Conservation (phyloP, 1,140 invertebrate species). For the Agraylea sexmaculata region DNA sequence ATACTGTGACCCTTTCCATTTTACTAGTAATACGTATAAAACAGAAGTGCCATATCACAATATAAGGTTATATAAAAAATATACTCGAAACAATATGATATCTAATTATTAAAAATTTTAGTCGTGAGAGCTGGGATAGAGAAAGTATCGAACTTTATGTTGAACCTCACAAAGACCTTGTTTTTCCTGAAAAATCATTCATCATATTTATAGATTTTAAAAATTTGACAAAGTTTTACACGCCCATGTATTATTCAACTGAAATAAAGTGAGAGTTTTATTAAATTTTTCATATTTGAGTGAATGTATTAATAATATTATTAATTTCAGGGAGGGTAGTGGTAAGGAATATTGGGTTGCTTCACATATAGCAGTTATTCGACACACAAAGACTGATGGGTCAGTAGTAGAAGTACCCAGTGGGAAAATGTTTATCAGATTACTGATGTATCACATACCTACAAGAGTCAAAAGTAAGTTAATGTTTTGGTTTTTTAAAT, state of each 20-base stretch:
- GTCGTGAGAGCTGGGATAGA: conserved; percentile 17
- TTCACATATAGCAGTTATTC: conserved; percentile 46
- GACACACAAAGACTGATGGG: conserved; percentile 25
- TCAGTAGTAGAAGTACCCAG: conserved; percentile 17
- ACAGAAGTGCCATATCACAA: conserved; percentile 15
- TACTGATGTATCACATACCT: conserved; percentile 23
- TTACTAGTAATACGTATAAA: not conserved
- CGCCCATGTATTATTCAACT: conserved; percentile 16
- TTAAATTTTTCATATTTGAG: conserved; percentile 1
- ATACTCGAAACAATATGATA: no score
- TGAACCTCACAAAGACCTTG: not conserved
- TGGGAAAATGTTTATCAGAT: conserved; percentile 27
- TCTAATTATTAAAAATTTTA: conserved; percentile 6
- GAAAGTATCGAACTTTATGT: conserved; percentile 16
- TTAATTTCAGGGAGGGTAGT: conserved; percentile 42
- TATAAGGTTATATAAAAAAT: conserved; percentile 15
- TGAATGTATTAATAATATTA: conserved; percentile 7
- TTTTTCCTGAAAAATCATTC: conserved; percentile 12
- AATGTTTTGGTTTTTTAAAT: conserved; percentile 3
- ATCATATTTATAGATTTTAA: conserved; percentile 35
- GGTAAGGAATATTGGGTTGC: conserved; percentile 54
- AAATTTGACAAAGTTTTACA: conserved; percentile 39
- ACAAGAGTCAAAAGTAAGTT: conserved; percentile 17
- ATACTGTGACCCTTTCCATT: conserved; percentile 8
- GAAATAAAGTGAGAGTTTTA: conserved; percentile 36